phyloP scores from a whole-genome alignment of 2,888 invertebrate species.

The Caenorhabditis sp. region DNA sequence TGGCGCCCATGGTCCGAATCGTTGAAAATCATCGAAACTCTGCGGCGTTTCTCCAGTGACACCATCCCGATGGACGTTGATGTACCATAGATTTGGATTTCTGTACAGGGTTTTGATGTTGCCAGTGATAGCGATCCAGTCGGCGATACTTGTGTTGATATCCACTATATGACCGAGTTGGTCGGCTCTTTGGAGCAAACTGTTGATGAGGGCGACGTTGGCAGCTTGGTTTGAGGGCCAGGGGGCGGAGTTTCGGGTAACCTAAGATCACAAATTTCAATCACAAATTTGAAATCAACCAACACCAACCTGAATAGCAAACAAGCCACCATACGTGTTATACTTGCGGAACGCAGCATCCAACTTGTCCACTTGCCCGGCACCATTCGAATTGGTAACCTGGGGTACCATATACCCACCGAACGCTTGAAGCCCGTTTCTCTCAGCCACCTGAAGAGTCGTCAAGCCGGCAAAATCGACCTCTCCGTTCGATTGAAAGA shows the following conservation, averaged over 20 bases:
- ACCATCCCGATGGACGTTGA: not conserved
- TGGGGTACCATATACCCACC: no score
- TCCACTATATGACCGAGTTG: not conserved
- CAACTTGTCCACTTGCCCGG: no score
- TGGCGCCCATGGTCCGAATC: not conserved
- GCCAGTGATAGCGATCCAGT: not conserved
- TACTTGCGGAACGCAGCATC: no score
- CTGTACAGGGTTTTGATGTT: not conserved
- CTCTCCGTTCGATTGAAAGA: no score
- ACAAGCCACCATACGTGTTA: no score
- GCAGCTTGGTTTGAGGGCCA: not conserved
- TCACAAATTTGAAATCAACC: no score
- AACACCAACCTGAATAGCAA: no score
- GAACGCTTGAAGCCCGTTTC: no score
- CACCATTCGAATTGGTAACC: no score
- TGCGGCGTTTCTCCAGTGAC: not conserved
- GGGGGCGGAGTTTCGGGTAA: not conserved
- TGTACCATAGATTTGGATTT: not conserved
- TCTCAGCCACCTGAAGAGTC: no score
- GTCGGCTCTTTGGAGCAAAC: not conserved
- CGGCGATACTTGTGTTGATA: not conserved
- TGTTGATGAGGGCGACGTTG: not conserved
- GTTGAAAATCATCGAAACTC: not conserved
- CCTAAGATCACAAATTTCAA: no score
- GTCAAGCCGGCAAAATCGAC: no score